These are phyloP conservation scores for Nemotelus pantherinus DNA, from an alignment of 2,888 invertebrate genomes.

Conservation along the genomic window DNA sequence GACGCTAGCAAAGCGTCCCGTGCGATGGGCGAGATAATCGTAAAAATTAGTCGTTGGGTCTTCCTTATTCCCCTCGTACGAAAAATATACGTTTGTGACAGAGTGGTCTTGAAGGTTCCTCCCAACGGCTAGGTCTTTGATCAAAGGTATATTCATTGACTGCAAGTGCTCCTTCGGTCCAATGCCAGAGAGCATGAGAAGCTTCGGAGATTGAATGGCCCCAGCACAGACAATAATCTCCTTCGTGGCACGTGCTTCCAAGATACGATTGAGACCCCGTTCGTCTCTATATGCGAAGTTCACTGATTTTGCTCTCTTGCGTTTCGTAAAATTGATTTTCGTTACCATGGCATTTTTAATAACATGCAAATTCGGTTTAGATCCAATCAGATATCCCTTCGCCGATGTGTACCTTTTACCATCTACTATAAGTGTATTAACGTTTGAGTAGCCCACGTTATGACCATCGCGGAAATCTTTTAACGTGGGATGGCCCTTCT, in stretches of 20 bases:
- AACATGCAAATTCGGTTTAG: slow-evolving; percentile 69
- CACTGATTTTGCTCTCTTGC: slow-evolving; percentile 65
- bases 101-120: slow-evolving; percentile 84
- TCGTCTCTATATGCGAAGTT: slow-evolving; percentile 61
- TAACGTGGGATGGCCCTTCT: slow-evolving; percentile 64
- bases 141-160: slow-evolving; percentile 54
- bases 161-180: slow-evolving; percentile 57
- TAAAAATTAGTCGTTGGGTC: slow-evolving; percentile 48
- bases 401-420: slow-evolving; percentile 80
- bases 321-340: slow-evolving; percentile 66
- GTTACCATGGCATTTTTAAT: slow-evolving; percentile 69
- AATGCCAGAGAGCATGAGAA: slow-evolving; percentile 61
- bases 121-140: slow-evolving; percentile 67
- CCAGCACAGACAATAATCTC: slow-evolving; percentile 62
- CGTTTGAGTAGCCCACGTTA: slow-evolving; percentile 66
- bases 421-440: slow-evolving; percentile 67
- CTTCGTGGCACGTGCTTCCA: slow-evolving; percentile 54
- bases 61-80: neutral
- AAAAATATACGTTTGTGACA: slow-evolving; percentile 10
- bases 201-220: slow-evolving; percentile 59
- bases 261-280: slow-evolving; percentile 31
- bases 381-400: slow-evolving; percentile 71
- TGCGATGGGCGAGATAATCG: neutral
- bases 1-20: slow-evolving; percentile 48
- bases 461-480: slow-evolving; percentile 61